phyloP scores from a whole-genome alignment of 2,888 invertebrate species.

The Hanleya hanleyi region DNA sequence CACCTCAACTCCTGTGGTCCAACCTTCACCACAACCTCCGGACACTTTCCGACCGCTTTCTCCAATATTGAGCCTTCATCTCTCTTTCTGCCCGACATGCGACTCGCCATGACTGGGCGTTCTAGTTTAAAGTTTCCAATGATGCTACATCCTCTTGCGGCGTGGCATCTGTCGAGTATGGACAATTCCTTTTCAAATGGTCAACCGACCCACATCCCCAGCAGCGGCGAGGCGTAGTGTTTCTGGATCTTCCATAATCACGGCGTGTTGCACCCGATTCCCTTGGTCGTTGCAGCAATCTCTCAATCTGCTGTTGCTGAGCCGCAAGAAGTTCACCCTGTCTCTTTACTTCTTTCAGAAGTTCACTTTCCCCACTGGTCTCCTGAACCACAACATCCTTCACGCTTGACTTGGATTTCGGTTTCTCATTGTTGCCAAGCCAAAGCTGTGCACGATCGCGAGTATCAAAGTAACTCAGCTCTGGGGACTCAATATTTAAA shows the following conservation, averaged over 20 bases:
- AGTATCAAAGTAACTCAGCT: background rate
- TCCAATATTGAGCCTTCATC: too few relatives aligned
- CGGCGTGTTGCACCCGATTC: background rate
- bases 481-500: background rate
- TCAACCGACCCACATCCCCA: background rate
- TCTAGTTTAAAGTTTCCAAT: too few relatives aligned
- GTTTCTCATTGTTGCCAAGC: background rate
- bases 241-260: background rate
- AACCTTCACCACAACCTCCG: too few relatives aligned
- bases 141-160: too few relatives aligned
- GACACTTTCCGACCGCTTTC: too few relatives aligned
- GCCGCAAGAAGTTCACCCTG: background rate
- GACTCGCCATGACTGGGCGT: too few relatives aligned
- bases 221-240: background rate
- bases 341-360: background rate
- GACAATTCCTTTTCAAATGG: background rate
- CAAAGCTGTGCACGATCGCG: background rate
- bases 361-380: background rate
- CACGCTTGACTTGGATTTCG: background rate
- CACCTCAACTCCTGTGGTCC: background rate
- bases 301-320: background rate
- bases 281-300: background rate
- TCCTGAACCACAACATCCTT: background rate
- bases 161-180: too few relatives aligned
- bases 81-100: too few relatives aligned